Conservation (phyloP, 2,113 vertebrate species). For the Notothenia coriiceps region DNA sequence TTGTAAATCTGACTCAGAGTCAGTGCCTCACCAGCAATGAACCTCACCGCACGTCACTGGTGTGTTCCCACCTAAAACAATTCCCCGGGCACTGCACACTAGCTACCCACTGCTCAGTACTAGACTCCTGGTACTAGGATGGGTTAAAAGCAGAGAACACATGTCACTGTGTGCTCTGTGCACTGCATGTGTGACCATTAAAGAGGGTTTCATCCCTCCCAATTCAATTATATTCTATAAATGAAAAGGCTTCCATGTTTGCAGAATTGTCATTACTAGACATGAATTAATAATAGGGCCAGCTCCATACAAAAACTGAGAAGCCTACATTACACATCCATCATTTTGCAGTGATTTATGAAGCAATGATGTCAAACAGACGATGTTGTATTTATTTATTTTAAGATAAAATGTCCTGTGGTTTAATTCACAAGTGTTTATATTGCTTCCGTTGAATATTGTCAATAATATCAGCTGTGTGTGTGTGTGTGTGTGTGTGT, state of each 20-base stretch:
- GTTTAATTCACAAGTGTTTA: not conserved
- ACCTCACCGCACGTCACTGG: too few species aligned
- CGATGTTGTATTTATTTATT: too few species aligned
- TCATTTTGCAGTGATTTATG: constrained; percentile 31
- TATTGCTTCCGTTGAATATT: not conserved
- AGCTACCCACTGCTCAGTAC: too few species aligned
- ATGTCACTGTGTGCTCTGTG: too few species aligned
- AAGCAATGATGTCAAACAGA: not conserved
- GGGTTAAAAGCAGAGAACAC: too few species aligned
- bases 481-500: not conserved
- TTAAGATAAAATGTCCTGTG: not conserved
- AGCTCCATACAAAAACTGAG: constrained; percentile 23
- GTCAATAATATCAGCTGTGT: not conserved
- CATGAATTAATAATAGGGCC: constrained; percentile 63
- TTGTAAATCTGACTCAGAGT: too few species aligned
- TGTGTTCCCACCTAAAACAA: too few species aligned
- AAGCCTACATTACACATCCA: constrained; percentile 20
- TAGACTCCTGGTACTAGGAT: too few species aligned
- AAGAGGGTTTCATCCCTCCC: too few species aligned
- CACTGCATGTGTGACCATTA: too few species aligned
- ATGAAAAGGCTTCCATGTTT: constrained; percentile 11
- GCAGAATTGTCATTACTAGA: constrained; percentile 35
- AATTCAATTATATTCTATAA: not conserved
- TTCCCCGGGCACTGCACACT: too few species aligned
- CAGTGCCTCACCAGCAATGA: too few species aligned